Conservation (phyloP, 2,113 vertebrate species). For the Megaptera novaeangliae region DNA sequence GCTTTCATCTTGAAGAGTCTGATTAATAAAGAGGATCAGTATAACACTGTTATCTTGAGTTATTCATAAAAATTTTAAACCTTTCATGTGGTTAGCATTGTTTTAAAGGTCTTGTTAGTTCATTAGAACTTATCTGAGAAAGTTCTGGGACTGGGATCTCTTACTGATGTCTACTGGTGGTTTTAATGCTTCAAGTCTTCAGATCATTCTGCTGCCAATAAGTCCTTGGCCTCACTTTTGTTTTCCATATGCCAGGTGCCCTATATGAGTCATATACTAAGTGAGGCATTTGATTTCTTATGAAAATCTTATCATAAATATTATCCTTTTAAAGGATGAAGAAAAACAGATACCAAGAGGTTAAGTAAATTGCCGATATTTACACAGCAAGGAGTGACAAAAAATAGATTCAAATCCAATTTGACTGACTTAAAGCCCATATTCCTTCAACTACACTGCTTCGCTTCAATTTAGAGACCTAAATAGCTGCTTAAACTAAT, state of each 20-base stretch:
- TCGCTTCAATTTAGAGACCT: not conserved
- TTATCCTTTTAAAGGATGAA: not conserved
- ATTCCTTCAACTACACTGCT: not conserved
- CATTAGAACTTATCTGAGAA: not conserved
- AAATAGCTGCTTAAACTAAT: not conserved
- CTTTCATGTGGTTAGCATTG: not conserved
- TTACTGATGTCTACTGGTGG: not conserved
- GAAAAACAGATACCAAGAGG: not conserved
- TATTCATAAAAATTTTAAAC: not conserved
- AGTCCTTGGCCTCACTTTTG: not conserved
- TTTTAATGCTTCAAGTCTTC: not conserved
- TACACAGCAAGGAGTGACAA: not conserved
- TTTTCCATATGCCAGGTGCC: not conserved
- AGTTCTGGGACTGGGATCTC: not conserved
- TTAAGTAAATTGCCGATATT: not conserved
- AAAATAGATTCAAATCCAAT: conserved; percentile 16
- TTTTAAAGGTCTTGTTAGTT: not conserved
- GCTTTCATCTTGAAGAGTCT: not conserved
- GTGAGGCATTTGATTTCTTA: not conserved
- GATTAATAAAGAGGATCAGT: not conserved
- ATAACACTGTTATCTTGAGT: not conserved
- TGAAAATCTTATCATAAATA: not conserved
- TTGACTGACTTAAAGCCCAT: not conserved
- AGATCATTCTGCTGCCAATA: not conserved
- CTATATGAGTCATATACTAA: not conserved